Evolutionary conservation across 2,797 vertebrate species (phyloP).

Genomic region (Macroramphosus scolopax): DNA sequence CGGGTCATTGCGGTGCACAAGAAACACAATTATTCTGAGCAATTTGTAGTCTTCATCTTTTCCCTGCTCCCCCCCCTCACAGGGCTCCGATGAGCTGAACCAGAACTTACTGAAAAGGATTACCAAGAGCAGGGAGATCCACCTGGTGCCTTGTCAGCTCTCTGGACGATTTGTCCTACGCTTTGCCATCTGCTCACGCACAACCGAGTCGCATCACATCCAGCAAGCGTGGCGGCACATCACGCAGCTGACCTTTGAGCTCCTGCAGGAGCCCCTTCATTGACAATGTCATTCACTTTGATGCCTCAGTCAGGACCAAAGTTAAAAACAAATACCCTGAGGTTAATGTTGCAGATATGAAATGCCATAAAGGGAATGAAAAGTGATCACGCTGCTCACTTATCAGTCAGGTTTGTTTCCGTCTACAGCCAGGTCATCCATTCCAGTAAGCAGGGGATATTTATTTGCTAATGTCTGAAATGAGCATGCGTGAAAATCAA

Average conservation of each 20-base stretch:
- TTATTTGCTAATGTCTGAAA: too few relatives aligned
- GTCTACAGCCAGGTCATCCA: too few relatives aligned
- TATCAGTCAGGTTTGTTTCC: too few relatives aligned
- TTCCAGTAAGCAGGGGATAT: too few relatives aligned
- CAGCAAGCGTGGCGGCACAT: constrained; percentile 89
- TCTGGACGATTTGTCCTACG: constrained; percentile 86
- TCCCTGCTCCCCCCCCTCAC: too few relatives aligned
- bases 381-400: too few relatives aligned
- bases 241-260: constrained; percentile 76
- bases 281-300: constrained; percentile 20
- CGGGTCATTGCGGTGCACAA: too few relatives aligned
- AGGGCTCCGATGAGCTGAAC: constrained; percentile 89
- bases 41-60: too few relatives aligned
- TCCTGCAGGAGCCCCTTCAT: constrained; percentile 72
- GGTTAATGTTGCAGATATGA: constrained; percentile 26
- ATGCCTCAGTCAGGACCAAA: constrained; percentile 31
- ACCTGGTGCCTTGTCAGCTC: constrained; percentile 90
- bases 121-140: constrained; percentile 83
- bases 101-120: constrained; percentile 87
- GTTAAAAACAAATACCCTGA: constrained; percentile 1
- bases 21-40: too few relatives aligned
- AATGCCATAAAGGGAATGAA: constrained; percentile 32
- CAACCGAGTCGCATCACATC: constrained; percentile 82
- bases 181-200: constrained; percentile 85
- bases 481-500: too few relatives aligned